phyloP scores from a whole-genome alignment of 2,888 invertebrate species.

The Patella pellucida region DNA sequence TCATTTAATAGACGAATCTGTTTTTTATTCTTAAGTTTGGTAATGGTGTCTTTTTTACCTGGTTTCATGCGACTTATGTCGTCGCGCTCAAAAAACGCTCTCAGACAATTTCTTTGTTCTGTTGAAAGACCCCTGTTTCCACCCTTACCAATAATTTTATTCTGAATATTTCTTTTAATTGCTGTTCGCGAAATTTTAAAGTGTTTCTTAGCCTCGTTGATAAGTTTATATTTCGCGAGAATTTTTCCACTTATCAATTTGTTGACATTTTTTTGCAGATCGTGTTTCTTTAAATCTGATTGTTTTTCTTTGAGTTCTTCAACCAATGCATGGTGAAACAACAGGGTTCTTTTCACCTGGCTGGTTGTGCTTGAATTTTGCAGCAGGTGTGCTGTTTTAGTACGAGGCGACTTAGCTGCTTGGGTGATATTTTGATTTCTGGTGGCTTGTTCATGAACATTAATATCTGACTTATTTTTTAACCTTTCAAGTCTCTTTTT shows the following conservation, averaged over 20 bases:
- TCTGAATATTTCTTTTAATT: neutral
- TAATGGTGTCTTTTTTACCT: slow-evolving; percentile 25
- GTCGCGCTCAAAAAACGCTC: slow-evolving; percentile 18
- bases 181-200: neutral
- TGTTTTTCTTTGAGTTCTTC: neutral
- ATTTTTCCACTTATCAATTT: neutral
- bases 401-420: neutral
- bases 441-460: neutral
- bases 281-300: neutral
- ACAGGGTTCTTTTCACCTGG: neutral
- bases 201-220: neutral
- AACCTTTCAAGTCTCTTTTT: neutral
- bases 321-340: neutral
- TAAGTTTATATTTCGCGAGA: neutral
- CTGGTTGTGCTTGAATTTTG: neutral
- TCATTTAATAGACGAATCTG: slow-evolving; percentile 36
- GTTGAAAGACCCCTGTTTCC: neutral
- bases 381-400: neutral
- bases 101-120: neutral
- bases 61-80: slow-evolving; percentile 39
- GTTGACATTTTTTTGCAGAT: neutral
- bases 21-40: slow-evolving; percentile 25
- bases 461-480: neutral
- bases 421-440: neutral
- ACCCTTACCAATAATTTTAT: neutral